These are phyloP conservation scores for Paratilapia polleni DNA, from an alignment of 2,113 vertebrate species.

Conservation along the genomic window DNA sequence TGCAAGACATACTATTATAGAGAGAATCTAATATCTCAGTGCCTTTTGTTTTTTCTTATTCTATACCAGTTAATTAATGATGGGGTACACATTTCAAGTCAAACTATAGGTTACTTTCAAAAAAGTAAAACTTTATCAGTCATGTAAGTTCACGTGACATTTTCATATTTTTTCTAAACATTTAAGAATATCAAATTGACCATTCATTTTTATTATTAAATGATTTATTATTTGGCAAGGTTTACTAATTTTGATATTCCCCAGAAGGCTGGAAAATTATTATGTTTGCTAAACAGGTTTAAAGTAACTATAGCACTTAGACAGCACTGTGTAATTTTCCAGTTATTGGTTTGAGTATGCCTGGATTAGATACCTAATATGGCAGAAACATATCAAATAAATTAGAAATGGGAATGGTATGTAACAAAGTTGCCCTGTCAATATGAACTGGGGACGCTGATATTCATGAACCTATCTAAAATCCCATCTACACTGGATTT, in stretches of 20 bases:
- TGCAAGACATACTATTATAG: neutral
- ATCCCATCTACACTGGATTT: neutral
- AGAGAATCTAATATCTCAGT: neutral
- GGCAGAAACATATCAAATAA: neutral
- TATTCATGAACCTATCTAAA: neutral
- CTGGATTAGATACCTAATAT: neutral
- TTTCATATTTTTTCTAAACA: too few relatives aligned
- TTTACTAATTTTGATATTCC: neutral
- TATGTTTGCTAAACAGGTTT: neutral
- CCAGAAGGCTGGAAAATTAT: neutral
- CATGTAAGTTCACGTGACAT: neutral
- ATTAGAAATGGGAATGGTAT: slow-evolving; percentile 1
- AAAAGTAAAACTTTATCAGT: too few relatives aligned
- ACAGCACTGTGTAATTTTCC: neutral
- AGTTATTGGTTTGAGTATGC: neutral
- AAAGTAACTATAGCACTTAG: neutral
- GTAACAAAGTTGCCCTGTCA: neutral
- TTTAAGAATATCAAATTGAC: neutral
- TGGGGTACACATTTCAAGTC: neutral
- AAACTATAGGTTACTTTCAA: too few relatives aligned
- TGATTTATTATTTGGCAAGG: neutral
- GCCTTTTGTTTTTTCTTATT: neutral
- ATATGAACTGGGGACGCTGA: neutral
- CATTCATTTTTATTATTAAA: neutral
- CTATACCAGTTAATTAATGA: neutral